Evolutionary conservation across 2,797 vertebrate genomes (phyloP), one percentile per base, ranked within the genome.

Genomic region (Loriculus beryllinus): DNA sequence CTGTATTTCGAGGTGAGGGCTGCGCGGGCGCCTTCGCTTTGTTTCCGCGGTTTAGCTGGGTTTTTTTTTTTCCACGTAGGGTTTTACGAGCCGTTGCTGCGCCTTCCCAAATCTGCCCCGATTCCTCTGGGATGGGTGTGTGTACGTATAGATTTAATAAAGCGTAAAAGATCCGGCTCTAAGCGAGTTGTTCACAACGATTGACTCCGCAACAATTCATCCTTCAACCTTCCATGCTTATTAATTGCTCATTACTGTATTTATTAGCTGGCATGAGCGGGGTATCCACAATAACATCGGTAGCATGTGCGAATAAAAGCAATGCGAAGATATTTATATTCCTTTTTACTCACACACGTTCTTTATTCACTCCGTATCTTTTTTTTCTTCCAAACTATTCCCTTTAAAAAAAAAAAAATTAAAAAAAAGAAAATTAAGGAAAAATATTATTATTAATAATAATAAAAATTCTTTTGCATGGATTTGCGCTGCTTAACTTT

Each of bases 161-260:
- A 89, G 70, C 72, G 39, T 68, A 84, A n/a, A 72, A 45, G 57
- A 52, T 82, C 74, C 74, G 54, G 16, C 85, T 85, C 69, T 18
- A 20, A 63, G 86, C 70, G 82, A 78, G 43, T 79, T 60, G 80
- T 60, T 92, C 25, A 1, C 22, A 93, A 14, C 60, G 84, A 47
- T 60, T 49, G 93, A 77, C 74, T 94, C 75, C 23, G 49, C 60
- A 18, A 11, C 87, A 45, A 60, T 79, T 52, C 87, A 79, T 84
- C 90, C 67, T 31, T 45, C 85, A 21, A 0, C 52, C 52, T 12
- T 40, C 68, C 91, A 59, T 25, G 82, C 45, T 94, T 84, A 89
- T 95, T 94, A 94, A 96, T 93, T 77, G 80, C 56, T 33, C 70
- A 80, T 95, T 92, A 93, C 49, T 92, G 62, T 51, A 77, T 94